Base-by-base conservation (phyloP, 2,888 invertebrate species). In the Psylliodes chrysocephalus region DNA sequence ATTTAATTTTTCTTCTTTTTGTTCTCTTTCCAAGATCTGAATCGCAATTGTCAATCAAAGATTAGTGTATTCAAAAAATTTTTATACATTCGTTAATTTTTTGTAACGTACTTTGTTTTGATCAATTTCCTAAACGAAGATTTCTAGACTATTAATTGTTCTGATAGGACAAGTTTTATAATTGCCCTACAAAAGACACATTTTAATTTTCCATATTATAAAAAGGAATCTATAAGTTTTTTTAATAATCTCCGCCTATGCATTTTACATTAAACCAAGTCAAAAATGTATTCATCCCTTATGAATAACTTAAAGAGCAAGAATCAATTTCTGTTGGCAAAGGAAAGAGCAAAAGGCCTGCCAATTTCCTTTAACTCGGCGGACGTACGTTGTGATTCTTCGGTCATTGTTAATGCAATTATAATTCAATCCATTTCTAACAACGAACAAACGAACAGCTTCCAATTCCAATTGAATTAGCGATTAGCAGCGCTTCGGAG, bases 381-480 rank as follows among this genome's bases (percentile, higher is more conserved):
- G 46, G 28, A 35, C 33, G 30, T 53, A 53, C 61, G 60, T 66
- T 62, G 69, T 71, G 71, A 73, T 73, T 71, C 71, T 68, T 68
- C 69, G 66, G 66, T 68, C 69, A 69, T 66, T 68, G 70, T 67
- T 73, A 73, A 73, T 72, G 66, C 67, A 73, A 72, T 73, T 73
- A 73, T 72, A 72, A 67, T 71, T 72, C 72, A 73, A 73, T 73
- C 72, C 72, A 73, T 70, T 73, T 67, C 68, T 71, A 66, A 57
- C 57, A 62, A 49, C 57, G 57, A 59, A 49, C 30, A 14, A 62
- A 49, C 57, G 57, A 59, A 49, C 30, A 14, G 49, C 49, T 49
- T 19, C 49, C 53, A 40, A 52, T 53, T 46, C 64, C 68, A 72
- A 73, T 73, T 63, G 67, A 72, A 72, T 73, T 73, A 73, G 64